Evolutionary conservation across 30 jellyfish, hydroid and myxozoan genomes (phyloP).

Genomic region (Mastigias papua): DNA sequence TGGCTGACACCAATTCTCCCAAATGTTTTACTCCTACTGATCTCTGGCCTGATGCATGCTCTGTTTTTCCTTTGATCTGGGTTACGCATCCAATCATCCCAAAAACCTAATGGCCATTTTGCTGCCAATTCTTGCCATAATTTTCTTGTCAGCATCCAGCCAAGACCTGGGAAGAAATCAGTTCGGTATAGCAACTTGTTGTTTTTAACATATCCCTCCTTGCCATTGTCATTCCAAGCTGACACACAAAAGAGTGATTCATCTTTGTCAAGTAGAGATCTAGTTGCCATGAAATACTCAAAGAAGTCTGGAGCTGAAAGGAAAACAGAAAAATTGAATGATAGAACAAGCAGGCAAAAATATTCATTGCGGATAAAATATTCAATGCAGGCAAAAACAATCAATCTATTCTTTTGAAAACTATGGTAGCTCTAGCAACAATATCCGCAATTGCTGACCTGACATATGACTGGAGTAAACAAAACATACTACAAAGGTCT

Average conservation of each 20-base stretch:
- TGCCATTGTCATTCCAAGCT: conserved; percentile 99
- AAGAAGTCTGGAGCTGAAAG: conserved; percentile 96
- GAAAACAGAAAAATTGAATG: neutral
- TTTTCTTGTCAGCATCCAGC: conserved; percentile 93
- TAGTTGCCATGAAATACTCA: conserved; percentile 96
- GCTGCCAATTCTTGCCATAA: conserved; percentile 91
- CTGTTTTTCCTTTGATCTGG: conserved; percentile 91
- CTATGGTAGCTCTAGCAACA: too few species aligned
- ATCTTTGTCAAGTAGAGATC: conserved; percentile 91
- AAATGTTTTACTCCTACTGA: conserved; percentile 96
- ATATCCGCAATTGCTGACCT: too few species aligned
- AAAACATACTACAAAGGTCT: too few species aligned
- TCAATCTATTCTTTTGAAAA: too few species aligned
- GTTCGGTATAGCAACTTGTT: conserved; percentile 80
- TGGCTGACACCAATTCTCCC: conserved; percentile 98
- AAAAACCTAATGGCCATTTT: conserved; percentile 98
- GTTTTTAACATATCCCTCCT: conserved; percentile 82
- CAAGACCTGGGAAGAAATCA: conserved; percentile 99
- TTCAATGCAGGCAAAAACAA: too few species aligned
- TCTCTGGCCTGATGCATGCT: conserved; percentile 96
- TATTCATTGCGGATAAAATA: too few species aligned
- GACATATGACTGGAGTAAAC: too few species aligned
- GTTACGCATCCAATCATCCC: conserved; percentile 99
- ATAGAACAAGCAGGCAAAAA: neutral
- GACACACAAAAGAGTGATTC: conserved; percentile 91